Base-by-base conservation (phyloP, 1,140 invertebrate species). In the Saccostrea glomerata region DNA sequence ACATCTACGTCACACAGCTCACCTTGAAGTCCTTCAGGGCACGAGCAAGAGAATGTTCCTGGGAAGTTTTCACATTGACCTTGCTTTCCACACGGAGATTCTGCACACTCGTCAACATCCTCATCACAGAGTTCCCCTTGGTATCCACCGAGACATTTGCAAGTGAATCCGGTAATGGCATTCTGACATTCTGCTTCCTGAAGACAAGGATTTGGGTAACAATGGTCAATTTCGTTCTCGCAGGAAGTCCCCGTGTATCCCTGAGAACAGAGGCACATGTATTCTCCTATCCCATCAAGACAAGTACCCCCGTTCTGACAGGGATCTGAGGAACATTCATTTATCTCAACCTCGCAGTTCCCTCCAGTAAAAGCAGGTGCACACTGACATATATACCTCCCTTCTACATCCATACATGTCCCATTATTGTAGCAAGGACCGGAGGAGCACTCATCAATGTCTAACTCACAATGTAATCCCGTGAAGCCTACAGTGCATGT, bases 131-230 rank as follows among this genome's bases (percentile, higher is more conserved):
- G 60, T 0, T 56, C 47, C 54, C 92, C 92, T 66, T 88, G 73
- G 30, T 90, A 92, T 6, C 98, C 98, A 5, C 97, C 96, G 92
- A 97, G 97, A 94, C 98, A 99, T 92, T 98, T 98, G 93, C 98
- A 99, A 87, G 95, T 96, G 85, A 87, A 91, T 25, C 77, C 70
- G 23, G 89, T 88, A 85, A 89, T 87, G 1, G 58, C 60, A 86
- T 92, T 91, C 3, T 85, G 36, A 85, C 93, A 94, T 0, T 86
- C 89, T 6, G 89, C 90, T n/a, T 90, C 91, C 82, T 92, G 91
- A 12, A 87, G 56, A 89, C 92, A 93, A 4, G 91, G 90, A n/a
- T 87, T 89, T 3, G 54, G 20, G 6, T 87, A 70, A 89, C 92
- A 94, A 30, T 91, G 87, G 70, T 92, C 89, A 0, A 91, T 87